phyloP scores from a whole-genome alignment of 2,113 vertebrate genomes.

The Galbula dea region DNA sequence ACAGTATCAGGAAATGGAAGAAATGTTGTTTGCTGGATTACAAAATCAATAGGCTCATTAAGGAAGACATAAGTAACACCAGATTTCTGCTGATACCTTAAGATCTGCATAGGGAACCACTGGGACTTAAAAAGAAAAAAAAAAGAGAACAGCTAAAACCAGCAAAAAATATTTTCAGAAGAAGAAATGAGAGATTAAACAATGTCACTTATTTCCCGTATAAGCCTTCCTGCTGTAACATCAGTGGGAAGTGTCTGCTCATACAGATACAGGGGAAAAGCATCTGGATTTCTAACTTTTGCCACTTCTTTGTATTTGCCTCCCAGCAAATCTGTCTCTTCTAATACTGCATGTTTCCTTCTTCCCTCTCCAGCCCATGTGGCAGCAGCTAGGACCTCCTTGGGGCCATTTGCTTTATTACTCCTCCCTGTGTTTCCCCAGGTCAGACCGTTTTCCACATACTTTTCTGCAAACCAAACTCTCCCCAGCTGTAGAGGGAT shows the following conservation, averaged over 20 bases:
- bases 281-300: not conserved
- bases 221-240: not conserved
- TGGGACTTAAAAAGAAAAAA: not conserved
- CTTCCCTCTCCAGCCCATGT: not conserved
- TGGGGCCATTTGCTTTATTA: not conserved
- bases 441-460: not conserved
- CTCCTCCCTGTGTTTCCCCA: not conserved
- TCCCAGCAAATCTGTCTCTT: not conserved
- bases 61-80: not conserved
- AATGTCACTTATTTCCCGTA: not conserved
- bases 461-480: not conserved
- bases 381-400: not conserved
- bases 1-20: not conserved
- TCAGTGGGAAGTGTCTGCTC: not conserved
- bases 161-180: not conserved
- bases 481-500: not conserved
- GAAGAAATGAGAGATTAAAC: not conserved
- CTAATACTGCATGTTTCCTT: not conserved
- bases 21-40: not conserved
- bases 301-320: not conserved
- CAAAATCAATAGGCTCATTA: slow-evolving; percentile 21
- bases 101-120: not conserved
- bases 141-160: not conserved
- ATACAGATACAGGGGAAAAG: not conserved
- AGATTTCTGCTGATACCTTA: slow-evolving; percentile 17